These are phyloP conservation scores for Gerosis bhagava DNA, from an alignment of 2,888 invertebrate species.

Conservation along the genomic window DNA sequence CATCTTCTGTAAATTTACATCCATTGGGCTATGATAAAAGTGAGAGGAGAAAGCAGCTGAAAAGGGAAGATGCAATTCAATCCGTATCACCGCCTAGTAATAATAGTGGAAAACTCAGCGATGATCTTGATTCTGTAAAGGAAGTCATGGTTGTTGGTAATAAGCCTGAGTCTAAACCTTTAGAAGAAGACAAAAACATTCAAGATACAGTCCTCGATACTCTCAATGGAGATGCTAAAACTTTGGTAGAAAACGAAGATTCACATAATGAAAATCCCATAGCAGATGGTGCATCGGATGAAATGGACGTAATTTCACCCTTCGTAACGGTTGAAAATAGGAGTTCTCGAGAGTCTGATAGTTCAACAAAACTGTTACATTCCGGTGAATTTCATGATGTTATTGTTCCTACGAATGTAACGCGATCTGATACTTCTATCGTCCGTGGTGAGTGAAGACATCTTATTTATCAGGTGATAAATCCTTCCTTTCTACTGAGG, in stretches of 20 bases:
- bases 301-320: conserved; percentile 68
- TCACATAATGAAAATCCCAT: background rate
- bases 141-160: conserved; percentile 33
- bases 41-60: conserved; percentile 70
- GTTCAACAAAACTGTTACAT: conserved; percentile 56
- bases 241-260: too few relatives aligned
- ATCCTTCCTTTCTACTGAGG: conserved; percentile 70
- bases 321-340: conserved; percentile 39
- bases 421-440: conserved; percentile 68
- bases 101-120: conserved; percentile 72
- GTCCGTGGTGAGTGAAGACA: conserved; percentile 81
- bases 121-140: conserved; percentile 61
- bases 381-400: conserved; percentile 81
- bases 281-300: conserved; percentile 46
- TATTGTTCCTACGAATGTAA: conserved; percentile 69
- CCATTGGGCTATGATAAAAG: conserved; percentile 67
- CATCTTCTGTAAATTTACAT: conserved; percentile 64
- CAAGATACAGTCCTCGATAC: background rate
- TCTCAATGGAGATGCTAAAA: background rate
- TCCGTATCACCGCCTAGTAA: conserved; percentile 73
- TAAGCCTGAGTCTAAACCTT: conserved; percentile 31
- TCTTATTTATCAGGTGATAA: conserved; percentile 78
- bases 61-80: conserved; percentile 77
- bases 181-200: conserved; percentile 6
- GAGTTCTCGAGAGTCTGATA: conserved; percentile 35